A percentile compares a stretch with the other conserved stretches of the same genome.
These are phyloP conservation scores for Antennarius striatus DNA, from an alignment of 2,113 vertebrate genomes.

Conservation along the genomic window DNA sequence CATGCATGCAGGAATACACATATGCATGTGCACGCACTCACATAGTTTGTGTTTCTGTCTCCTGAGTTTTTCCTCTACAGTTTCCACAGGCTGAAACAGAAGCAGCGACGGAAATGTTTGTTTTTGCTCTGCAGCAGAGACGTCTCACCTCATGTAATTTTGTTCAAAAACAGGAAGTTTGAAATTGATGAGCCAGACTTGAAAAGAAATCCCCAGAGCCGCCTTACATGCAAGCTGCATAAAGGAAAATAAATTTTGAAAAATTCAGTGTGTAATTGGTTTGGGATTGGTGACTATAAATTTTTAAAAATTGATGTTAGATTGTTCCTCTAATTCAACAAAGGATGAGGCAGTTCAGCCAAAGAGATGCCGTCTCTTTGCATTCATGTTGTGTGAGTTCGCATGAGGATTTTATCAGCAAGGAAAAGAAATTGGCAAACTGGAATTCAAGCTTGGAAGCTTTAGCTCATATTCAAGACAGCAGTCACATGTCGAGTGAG, in stretches of 20 bases:
- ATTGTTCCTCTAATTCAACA: too few species aligned
- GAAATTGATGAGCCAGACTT: conserved; percentile 13
- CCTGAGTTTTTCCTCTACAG: conserved; percentile 14
- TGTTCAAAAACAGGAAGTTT: conserved; percentile 27
- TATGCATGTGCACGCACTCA: conserved; percentile 10
- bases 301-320: too few species aligned
- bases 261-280: too few species aligned
- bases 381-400: background rate
- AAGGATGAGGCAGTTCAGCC: too few species aligned
- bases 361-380: conserved; percentile 4
- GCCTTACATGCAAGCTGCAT: background rate
- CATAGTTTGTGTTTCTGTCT: conserved; percentile 25
- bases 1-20: conserved; percentile 25
- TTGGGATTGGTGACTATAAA: too few species aligned
- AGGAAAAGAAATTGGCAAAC: background rate
- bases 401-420: background rate
- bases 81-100: conserved; percentile 27
- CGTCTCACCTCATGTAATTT: conserved; percentile 12
- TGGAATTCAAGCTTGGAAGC: conserved; percentile 2
- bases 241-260: background rate
- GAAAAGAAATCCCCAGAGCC: background rate
- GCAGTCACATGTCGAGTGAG: background rate
- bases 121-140: conserved; percentile 14
- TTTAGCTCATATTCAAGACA: conserved; percentile 32
- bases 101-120: background rate